Evolutionary conservation across 2,888 invertebrate species (phyloP).

Genomic region (Vannuccia rotundouncinata): DNA sequence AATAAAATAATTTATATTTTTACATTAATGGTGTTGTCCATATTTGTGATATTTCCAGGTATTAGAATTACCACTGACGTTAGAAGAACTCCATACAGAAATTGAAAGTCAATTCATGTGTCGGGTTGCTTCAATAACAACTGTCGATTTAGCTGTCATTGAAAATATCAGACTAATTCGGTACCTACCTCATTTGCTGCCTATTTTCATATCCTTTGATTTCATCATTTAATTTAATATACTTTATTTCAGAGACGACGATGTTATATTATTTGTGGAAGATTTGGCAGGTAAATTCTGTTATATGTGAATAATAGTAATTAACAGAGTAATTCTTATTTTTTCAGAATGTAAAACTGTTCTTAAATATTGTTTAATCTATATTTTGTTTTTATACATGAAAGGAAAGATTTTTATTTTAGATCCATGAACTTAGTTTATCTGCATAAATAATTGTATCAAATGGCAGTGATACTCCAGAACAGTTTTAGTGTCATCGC

Average conservation of each 20-base stretch:
- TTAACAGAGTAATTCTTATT: too few species aligned
- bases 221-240: background rate
- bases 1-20: too few species aligned
- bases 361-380: too few species aligned
- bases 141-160: background rate
- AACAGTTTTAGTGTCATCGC: too few species aligned
- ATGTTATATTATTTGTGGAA: background rate
- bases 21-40: background rate
- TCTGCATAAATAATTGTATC: too few species aligned
- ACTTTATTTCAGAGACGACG: slow-evolving; percentile 6
- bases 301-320: background rate
- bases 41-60: too few species aligned
- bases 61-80: background rate
- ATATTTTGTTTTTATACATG: too few species aligned
- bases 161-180: background rate
- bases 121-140: background rate
- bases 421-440: too few species aligned
- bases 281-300: background rate
- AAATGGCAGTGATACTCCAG: too few species aligned
- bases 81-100: background rate
- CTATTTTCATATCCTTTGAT: background rate
- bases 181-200: background rate
- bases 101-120: background rate
- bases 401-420: too few species aligned
- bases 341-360: too few species aligned